Evolutionary conservation across 2,797 vertebrate genomes (phyloP), one percentile per base, ranked within the genome.

Genomic region (Aldrovandia affinis): DNA sequence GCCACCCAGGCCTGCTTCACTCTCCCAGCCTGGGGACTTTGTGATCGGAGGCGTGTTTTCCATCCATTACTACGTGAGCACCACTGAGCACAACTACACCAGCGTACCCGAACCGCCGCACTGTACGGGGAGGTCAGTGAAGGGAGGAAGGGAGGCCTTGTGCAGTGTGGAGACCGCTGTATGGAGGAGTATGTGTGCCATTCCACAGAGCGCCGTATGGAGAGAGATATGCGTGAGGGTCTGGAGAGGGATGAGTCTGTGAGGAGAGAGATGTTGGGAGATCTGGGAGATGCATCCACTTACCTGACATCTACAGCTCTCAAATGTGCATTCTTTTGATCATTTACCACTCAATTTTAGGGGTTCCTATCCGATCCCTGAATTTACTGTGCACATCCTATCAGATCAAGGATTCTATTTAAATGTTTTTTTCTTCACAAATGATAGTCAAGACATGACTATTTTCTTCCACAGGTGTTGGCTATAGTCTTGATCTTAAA

Each of bases 31-130:
- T 22, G 92, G 92, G 57, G 92, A 93, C 83, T 92, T 89, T 44
- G 12, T 91, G 81, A 86, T 93, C 50, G 93, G 91, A 2, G 93
- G 91, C 5, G 89, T 91, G 81, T 94, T 94, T 70, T 88, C 91
- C 30, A 89, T 94, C 2, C 92, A 94, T 44, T 18, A 81, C 68
- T 87, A 90, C 52, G 85, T 83, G 70, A 59, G 87, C 25, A 87
- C 83, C 33, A 79, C 86, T 78, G 87, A 82, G 10, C 61, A 90
- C 44, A 88, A 88, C 83, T 94, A 91, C 85, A 91, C 88, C 70
- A 75, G 8, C 36, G 22, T 83, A 59, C 93, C 93, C 80, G 90
- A 92, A 57, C 86, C 86, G 1, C 78, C 88, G 1, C 85, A 36
- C 65, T 94, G 93, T 81, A 87, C 80, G 77, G 91, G 91, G 44